Evolutionary conservation across 2,888 invertebrate genomes (phyloP).

Genomic region (Mythimna lalbum): DNA sequence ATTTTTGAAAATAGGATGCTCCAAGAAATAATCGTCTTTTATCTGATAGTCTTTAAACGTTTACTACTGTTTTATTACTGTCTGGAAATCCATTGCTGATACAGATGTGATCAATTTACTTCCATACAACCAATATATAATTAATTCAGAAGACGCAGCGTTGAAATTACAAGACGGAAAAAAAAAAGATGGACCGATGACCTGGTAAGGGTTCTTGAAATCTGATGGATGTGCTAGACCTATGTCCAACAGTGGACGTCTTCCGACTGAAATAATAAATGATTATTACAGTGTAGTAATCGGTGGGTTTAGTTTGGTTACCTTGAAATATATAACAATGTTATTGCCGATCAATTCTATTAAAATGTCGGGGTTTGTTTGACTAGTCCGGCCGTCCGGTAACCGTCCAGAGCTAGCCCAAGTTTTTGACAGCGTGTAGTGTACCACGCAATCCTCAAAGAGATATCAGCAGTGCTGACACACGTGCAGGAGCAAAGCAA

Average conservation of each 20-base stretch:
- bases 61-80: not conserved
- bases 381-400: no score
- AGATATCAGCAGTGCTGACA: no score
- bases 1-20: not conserved
- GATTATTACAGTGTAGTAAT: not conserved
- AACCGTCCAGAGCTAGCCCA: no score
- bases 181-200: no score
- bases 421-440: no score
- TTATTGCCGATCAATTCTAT: not conserved
- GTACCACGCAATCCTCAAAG: no score
- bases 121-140: not conserved
- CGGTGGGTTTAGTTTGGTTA: not conserved
- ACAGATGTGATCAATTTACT: not conserved
- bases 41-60: not conserved
- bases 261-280: no score
- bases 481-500: no score
- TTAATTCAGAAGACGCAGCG: not conserved
- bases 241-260: no score
- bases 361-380: not conserved
- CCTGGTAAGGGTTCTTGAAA: no score
- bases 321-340: not conserved
- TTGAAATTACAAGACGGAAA: no score
- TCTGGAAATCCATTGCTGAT: not conserved
- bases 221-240: no score
- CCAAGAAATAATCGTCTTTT: not conserved